Base-by-base conservation (phyloP, 2,888 invertebrate species). In the Cactoblastis cactorum region DNA sequence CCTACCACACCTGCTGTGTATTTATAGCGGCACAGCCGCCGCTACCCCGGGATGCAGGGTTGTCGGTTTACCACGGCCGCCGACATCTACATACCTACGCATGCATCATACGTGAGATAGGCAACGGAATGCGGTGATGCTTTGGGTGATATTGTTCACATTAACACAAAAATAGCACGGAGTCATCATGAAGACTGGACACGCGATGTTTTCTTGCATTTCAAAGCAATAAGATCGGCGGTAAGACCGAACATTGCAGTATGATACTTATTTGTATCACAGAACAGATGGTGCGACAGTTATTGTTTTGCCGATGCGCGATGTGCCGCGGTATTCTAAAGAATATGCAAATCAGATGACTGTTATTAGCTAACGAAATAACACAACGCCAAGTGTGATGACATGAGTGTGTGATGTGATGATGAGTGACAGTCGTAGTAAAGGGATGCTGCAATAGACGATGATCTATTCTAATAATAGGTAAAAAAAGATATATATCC, bases 1-100 rank as follows among this genome's bases (percentile, higher is more conserved):
- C 72, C 74, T 72, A 78, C 80, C 85, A 81, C 88, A 86, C 86
- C 86, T 87, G 87, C 86, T 81, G 85, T 79, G 85, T 88, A 88
- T 88, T 88, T 87, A 87, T 89, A 89, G 83, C 77, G 77, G 68
- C 77, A 73, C 75, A 76, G 79, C 77, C 77, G 77, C 72, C 75
- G 70, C 65, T 67, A 72, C 63, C 77, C 80, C 78, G 83, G 87
- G 87, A 83, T 85, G 87, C 81, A 83, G 84, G 83, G 84, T 83
- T 83, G 85, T 65, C 80, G 74, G 74, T 68, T 73, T 71, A 72
- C 77, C 80, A 74, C 74, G 78, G 75, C 63, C 77, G 72, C 70
- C 75, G 73, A 68, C 73, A 67, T 71, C 70, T 78, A 74, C 62
- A 63, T 71, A 69, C 43, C 43, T 41, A 51, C 35, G 67, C 71